Percentiles rank a stretch among this genome's conserved stretches.
These are phyloP conservation scores for Lichenostomus cassidix DNA, from an alignment of 2,113 vertebrate species.

Conservation along the genomic window DNA sequence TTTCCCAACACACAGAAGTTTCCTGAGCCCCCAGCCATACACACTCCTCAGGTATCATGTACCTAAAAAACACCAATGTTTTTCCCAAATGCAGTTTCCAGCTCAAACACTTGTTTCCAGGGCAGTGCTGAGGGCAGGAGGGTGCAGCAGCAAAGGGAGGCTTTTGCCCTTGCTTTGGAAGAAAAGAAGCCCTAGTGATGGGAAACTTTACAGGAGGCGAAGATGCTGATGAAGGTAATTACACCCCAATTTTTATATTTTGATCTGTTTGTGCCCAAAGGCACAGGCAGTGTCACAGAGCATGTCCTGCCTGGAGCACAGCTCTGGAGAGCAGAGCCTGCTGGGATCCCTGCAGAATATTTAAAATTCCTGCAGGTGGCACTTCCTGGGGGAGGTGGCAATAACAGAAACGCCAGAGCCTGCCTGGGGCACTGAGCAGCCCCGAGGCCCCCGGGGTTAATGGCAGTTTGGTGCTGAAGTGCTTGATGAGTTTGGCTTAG, in stretches of 20 bases:
- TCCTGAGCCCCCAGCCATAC: accelerated
- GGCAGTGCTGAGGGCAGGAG: not conserved
- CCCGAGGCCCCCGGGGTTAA: not conserved
- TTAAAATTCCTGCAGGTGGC: not conserved
- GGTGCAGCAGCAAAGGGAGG: not conserved
- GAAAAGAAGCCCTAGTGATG: not conserved
- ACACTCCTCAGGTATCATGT: not conserved
- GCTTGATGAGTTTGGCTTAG: not conserved
- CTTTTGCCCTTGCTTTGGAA: not conserved
- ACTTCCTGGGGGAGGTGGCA: not conserved
- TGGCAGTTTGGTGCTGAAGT: not conserved
- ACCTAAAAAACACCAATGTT: not conserved
- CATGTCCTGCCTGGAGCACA: not conserved
- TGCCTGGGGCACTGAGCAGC: too few species aligned
- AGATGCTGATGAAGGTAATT: not conserved
- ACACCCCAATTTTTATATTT: not conserved
- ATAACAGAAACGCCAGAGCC: not conserved
- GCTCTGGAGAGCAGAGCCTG: not conserved
- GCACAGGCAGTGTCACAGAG: not conserved
- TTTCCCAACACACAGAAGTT: not conserved
- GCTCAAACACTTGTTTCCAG: not conserved
- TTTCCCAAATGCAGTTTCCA: not conserved
- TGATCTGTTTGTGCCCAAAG: not conserved
- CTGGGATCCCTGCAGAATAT: not conserved
- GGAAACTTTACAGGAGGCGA: not conserved